Conservation (phyloP, 2,888 invertebrate genomes). For the Dynastes grantii region DNA sequence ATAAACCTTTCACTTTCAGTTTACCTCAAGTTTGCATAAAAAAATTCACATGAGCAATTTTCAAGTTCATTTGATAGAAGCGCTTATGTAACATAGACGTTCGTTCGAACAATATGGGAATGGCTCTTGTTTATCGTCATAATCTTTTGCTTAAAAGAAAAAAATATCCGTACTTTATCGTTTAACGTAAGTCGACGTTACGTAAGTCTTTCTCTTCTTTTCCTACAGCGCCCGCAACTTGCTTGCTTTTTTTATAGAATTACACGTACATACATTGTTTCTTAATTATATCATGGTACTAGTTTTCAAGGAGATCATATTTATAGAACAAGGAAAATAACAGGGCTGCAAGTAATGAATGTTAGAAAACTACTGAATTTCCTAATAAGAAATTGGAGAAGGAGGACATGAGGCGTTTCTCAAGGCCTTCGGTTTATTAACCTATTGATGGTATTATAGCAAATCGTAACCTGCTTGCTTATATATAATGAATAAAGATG, state of each 20-base stretch:
- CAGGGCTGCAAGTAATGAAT: slow-evolving; percentile 15
- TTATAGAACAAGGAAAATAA: slow-evolving; percentile 25
- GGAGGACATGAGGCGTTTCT: background rate
- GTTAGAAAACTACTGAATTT: slow-evolving; percentile 6
- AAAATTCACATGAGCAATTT: slow-evolving; percentile 17
- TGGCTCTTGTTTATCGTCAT: background rate
- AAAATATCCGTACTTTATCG: background rate
- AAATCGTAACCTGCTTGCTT: background rate
- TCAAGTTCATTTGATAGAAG: slow-evolving; percentile 26
- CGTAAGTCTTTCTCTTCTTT: no score
- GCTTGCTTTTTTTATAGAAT: background rate
- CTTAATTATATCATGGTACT: no score
- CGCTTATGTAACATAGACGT: background rate
- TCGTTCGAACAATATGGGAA: slow-evolving; percentile 11
- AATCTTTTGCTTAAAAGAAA: background rate
- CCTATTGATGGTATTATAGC: background rate
- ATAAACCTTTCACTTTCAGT: slow-evolving; percentile 28
- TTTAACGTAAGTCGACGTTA: slow-evolving; percentile 1
- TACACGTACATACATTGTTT: background rate
- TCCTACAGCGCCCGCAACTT: no score
- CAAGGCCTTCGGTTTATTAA: slow-evolving; percentile 24
- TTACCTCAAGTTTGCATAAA: slow-evolving; percentile 18
- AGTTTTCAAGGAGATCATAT: slow-evolving; percentile 13
- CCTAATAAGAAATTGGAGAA: slow-evolving; percentile 21
- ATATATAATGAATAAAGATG: no score